phyloP scores from a whole-genome alignment of 2,888 invertebrate genomes.

The Blera fallax region DNA sequence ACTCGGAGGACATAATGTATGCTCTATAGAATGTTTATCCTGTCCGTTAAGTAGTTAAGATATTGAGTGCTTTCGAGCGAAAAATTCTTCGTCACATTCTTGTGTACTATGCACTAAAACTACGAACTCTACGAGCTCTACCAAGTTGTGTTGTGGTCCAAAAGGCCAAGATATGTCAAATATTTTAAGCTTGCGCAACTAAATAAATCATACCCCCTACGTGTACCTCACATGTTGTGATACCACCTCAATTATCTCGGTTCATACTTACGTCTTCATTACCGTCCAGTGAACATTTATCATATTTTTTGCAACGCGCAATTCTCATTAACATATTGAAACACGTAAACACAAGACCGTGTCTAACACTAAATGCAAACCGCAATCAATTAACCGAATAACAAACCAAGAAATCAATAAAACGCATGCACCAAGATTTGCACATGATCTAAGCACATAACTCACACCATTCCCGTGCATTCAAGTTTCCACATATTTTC shows the following conservation, averaged over 20 bases:
- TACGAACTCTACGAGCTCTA: no score
- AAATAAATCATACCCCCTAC: slow-evolving; percentile 39
- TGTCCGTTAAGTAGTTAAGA: no score
- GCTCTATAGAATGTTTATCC: no score
- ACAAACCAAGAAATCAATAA: slow-evolving; percentile 66
- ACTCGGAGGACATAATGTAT: no score
- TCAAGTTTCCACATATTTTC: slow-evolving; percentile 37
- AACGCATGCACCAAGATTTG: slow-evolving; percentile 68
- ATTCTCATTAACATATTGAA: slow-evolving; percentile 33
- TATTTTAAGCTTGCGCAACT: background rate
- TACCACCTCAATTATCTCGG: slow-evolving; percentile 25
- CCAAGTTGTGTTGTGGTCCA: no score
- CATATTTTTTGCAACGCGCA: slow-evolving; percentile 14
- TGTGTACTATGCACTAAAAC: no score
- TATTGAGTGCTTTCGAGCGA: no score
- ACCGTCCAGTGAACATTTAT: slow-evolving; percentile 52
- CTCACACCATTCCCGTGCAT: slow-evolving; percentile 4
- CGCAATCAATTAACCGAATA: slow-evolving; percentile 61
- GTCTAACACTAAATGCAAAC: slow-evolving; percentile 2
- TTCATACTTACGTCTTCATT: slow-evolving; percentile 54
- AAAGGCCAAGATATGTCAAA: no score
- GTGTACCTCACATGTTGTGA: slow-evolving; percentile 1
- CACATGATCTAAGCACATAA: background rate
- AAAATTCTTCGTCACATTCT: no score
- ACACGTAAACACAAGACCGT: slow-evolving; percentile 1